Evolutionary conservation across 2,113 vertebrate species (phyloP).

Genomic region (Nicator chloris): DNA sequence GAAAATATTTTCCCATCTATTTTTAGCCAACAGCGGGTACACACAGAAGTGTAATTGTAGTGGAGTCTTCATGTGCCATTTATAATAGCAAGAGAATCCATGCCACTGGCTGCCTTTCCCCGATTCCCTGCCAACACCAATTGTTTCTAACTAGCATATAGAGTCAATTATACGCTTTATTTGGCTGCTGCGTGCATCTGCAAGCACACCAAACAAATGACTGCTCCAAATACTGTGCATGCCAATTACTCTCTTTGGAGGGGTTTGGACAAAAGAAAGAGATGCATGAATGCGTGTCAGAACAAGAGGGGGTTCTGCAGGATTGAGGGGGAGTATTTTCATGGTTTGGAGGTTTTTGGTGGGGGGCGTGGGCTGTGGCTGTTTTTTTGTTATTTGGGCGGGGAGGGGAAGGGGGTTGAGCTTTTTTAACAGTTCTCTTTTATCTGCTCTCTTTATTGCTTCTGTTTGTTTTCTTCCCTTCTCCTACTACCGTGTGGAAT

Average conservation of each 20-base stretch:
- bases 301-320: neutral
- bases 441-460: neutral
- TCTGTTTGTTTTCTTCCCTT: slow-evolving; percentile 1
- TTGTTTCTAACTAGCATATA: neutral
- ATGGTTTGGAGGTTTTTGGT: rapidly evolving
- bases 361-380: rapidly evolving
- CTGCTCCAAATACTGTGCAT: neutral
- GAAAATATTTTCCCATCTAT: slow-evolving; percentile 40
- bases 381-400: neutral
- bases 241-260: slow-evolving; percentile 23
- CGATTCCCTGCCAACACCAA: neutral
- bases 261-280: neutral
- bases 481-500: neutral
- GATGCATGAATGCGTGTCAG: neutral
- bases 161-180: slow-evolving; percentile 2
- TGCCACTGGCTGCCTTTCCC: neutral
- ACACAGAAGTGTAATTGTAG: neutral
- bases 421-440: neutral
- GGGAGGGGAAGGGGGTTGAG: too few species aligned
- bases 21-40: neutral
- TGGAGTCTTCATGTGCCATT: neutral
- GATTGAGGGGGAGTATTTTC: neutral
- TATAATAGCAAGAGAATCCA: neutral
- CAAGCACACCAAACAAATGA: slow-evolving; percentile 8
- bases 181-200: neutral